Conservation (phyloP, 2,113 vertebrate species). For the Cyprinodon tularosa region DNA sequence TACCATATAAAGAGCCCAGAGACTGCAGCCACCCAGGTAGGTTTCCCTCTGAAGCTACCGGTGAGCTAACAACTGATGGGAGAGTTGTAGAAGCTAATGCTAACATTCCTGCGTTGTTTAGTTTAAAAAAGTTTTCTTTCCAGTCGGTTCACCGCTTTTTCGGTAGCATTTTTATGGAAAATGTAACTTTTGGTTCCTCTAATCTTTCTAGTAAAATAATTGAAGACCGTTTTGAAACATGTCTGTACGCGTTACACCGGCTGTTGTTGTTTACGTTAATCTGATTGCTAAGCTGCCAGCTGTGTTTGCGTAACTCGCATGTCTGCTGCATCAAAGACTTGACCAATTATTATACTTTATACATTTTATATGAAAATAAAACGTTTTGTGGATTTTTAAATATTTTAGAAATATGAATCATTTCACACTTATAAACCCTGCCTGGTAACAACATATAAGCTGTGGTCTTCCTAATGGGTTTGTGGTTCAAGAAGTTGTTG, state of each 20-base stretch:
- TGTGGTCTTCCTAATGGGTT: background rate
- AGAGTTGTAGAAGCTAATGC: conserved; percentile 44
- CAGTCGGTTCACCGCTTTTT: background rate
- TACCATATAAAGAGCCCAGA: background rate
- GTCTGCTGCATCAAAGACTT: conserved; percentile 6
- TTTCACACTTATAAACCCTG: background rate
- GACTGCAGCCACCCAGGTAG: conserved; percentile 55
- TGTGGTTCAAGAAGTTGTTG: background rate
- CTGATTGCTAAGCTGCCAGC: conserved; percentile 48
- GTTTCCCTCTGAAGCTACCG: conserved; percentile 41
- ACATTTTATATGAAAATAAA: conserved; percentile 9
- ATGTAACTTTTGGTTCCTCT: background rate
- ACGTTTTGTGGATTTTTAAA: conserved; percentile 24
- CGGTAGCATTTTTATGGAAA: background rate
- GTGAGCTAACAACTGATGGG: conserved; percentile 21
- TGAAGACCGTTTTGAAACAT: background rate
- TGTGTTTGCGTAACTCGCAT: conserved; percentile 40
- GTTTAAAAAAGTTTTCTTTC: background rate
- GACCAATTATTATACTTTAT: conserved; percentile 41
- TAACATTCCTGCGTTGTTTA: conserved; percentile 49
- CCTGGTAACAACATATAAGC: background rate
- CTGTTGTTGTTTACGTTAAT: conserved; percentile 55
- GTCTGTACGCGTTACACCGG: background rate
- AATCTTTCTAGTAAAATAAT: background rate
- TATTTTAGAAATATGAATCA: conserved; percentile 11